phyloP scores from a whole-genome alignment of 2,797 vertebrate species.

The Falco concolor region DNA sequence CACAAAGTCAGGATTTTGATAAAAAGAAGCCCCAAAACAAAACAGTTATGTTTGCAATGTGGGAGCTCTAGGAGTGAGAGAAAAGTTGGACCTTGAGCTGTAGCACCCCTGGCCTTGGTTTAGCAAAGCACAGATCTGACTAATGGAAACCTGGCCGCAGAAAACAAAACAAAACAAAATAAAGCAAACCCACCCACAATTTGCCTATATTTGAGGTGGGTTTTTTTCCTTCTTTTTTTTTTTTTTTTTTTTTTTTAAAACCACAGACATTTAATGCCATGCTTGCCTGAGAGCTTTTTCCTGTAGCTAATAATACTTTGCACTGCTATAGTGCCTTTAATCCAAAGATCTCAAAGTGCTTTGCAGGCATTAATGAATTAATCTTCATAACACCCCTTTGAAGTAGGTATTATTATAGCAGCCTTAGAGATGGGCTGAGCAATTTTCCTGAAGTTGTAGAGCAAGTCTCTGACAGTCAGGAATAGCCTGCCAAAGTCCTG shows the following conservation, averaged over 20 bases:
- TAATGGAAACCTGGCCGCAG: background rate
- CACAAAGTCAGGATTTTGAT: background rate
- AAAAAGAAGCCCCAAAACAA: background rate
- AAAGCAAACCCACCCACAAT: background rate
- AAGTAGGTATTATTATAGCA: conserved; percentile 64
- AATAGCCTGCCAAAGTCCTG: background rate
- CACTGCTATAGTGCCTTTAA: conserved; percentile 48
- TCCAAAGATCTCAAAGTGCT: conserved; percentile 60
- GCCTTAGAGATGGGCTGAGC: conserved; percentile 43
- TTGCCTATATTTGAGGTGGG: background rate
- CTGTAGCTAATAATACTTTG: conserved; percentile 53
- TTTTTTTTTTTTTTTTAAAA: background rate
- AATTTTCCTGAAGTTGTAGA: conserved; percentile 55
- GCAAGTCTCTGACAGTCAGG: conserved; percentile 43
- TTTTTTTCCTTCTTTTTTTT: background rate
- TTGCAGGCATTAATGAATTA: conserved; percentile 66
- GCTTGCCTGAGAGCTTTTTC: conserved; percentile 54
- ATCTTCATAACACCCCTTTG: conserved; percentile 61
- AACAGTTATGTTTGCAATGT: background rate
- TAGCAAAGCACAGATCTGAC: background rate
- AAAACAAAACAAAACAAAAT: background rate
- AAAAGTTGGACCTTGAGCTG: background rate
- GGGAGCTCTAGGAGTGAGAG: background rate
- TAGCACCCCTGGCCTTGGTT: background rate
- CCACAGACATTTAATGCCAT: conserved; percentile 10